A percentile compares a stretch with the other conserved stretches of the same genome.
phyloP scores from a whole-genome alignment of 2,888 invertebrate genomes.

The Polydesmus complanatus region DNA sequence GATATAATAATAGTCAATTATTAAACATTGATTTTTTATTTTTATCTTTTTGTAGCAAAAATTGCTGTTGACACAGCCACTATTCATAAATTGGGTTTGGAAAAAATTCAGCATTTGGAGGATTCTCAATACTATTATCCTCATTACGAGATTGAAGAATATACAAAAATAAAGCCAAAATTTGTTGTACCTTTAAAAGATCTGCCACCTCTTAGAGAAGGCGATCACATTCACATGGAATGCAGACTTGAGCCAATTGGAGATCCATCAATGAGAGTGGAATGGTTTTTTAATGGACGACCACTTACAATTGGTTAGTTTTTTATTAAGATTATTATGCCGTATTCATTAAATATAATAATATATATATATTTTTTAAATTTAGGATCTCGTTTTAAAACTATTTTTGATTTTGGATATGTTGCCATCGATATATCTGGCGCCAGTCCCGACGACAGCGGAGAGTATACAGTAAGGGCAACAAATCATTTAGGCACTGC shows the following conservation, averaged over 20 bases:
- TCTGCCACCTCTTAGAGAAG: conserved; percentile 69
- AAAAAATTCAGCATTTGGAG: conserved; percentile 76
- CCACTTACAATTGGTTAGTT: conserved; percentile 53
- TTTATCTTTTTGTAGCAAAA: conserved; percentile 48
- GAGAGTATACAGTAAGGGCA: conserved; percentile 86
- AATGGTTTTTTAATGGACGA: conserved; percentile 86
- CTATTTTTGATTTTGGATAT: conserved; percentile 93
- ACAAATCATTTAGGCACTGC: conserved; percentile 86
- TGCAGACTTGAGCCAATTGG: conserved; percentile 88
- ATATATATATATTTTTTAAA: not conserved
- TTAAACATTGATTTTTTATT: no score
- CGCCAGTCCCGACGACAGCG: conserved; percentile 83
- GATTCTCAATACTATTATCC: conserved; percentile 72
- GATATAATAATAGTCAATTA: no score
- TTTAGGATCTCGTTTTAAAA: conserved; percentile 65
- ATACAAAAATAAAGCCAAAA: conserved; percentile 85
- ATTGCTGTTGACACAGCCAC: conserved; percentile 78
- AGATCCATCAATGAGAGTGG: conserved; percentile 87
- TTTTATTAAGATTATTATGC: not conserved
- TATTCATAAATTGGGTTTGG: conserved; percentile 70
- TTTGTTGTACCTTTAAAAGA: conserved; percentile 80
- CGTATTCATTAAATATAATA: not conserved
- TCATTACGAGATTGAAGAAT: conserved; percentile 78
- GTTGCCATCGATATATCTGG: conserved; percentile 91
- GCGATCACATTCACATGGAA: conserved; percentile 79